Conservation (phyloP, 53 echinoderm and acorn worm genomes). For the Luidia sarsii region DNA sequence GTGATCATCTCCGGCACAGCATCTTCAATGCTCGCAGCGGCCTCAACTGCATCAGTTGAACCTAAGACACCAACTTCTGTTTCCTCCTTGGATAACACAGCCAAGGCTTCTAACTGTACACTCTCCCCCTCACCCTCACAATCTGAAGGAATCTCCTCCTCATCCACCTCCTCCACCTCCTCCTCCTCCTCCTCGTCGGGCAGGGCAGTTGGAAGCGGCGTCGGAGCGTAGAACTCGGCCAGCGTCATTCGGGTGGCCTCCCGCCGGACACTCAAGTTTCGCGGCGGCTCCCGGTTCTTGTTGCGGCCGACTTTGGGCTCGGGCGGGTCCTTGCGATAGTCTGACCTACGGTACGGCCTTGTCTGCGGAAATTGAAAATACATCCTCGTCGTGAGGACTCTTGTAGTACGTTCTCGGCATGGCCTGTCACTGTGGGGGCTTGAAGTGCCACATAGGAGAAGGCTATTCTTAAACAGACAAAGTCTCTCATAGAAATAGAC, state of each 20-base stretch:
- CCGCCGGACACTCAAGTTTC: neutral
- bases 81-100: conserved; percentile 16
- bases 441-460: too few relatives aligned
- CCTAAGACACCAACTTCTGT: neutral
- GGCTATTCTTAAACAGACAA: too few relatives aligned
- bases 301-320: neutral
- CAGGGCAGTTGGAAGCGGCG: conserved; percentile 69
- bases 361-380: too few relatives aligned
- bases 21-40: conserved; percentile 6
- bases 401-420: too few relatives aligned
- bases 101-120: conserved; percentile 1
- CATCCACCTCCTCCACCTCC: conserved; percentile 7
- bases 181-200: conserved; percentile 21
- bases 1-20: neutral
- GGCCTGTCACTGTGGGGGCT: too few relatives aligned
- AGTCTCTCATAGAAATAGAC: too few relatives aligned
- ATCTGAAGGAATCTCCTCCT: neutral
- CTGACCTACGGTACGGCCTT: neutral
- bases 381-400: too few relatives aligned
- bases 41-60: conserved; percentile 10
- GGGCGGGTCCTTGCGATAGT: neutral
- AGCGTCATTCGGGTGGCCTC: conserved; percentile 73
- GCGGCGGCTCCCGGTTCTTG: neutral
- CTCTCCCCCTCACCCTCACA: conserved; percentile 5
- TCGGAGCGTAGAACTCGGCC: conserved; percentile 93